phyloP scores from a whole-genome alignment of 1,140 invertebrate species.

The Belonocnema kinseyi region DNA sequence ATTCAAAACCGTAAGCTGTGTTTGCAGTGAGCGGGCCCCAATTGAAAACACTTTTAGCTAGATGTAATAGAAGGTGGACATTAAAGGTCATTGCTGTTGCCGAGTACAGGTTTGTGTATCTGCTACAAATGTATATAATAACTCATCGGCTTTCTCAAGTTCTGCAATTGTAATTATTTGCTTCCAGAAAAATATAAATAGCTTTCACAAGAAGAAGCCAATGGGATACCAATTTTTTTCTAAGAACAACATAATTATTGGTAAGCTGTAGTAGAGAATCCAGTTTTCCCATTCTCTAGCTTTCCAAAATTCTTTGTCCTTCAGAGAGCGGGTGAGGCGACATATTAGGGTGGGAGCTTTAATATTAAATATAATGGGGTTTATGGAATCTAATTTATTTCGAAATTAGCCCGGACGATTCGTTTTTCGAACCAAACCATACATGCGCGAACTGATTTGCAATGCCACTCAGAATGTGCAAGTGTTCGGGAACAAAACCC shows the following conservation, averaged over 20 bases:
- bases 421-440: constrained; percentile 29
- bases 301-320: constrained; percentile 39
- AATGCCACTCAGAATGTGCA: constrained; percentile 28
- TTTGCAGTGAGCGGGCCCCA: constrained; percentile 45
- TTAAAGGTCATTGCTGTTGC: constrained; percentile 40
- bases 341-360: constrained; percentile 38
- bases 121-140: constrained; percentile 28
- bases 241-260: constrained; percentile 31
- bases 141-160: background rate
- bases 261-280: constrained; percentile 38
- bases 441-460: constrained; percentile 33
- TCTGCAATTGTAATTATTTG: constrained; percentile 1
- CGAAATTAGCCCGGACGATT: background rate
- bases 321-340: constrained; percentile 36
- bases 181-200: constrained; percentile 17
- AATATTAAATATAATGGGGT: constrained; percentile 16
- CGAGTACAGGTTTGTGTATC: constrained; percentile 4
- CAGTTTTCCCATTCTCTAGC: constrained; percentile 22
- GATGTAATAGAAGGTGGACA: constrained; percentile 44
- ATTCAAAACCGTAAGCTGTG: constrained; percentile 45
- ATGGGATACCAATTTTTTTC: constrained; percentile 35
- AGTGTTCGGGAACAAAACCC: constrained; percentile 36
- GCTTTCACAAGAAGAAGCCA: constrained; percentile 32
- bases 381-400: background rate
- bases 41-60: constrained; percentile 38